Evolutionary conservation across 2,888 invertebrate genomes (phyloP).

Genomic region (Campoletis raptor): DNA sequence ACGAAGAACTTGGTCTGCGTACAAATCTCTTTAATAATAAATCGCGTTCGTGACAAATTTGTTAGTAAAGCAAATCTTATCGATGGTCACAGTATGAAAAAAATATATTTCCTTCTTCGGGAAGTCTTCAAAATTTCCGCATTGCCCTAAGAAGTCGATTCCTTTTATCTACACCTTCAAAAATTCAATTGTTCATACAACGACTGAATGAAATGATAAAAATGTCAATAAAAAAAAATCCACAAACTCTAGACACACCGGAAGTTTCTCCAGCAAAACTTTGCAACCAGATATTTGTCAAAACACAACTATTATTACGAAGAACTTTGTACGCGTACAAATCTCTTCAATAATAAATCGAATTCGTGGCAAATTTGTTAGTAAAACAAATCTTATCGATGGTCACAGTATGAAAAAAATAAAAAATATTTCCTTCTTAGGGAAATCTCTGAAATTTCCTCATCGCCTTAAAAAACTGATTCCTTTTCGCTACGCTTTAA

Average conservation of each 20-base stretch:
- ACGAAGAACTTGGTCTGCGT: conserved; percentile 31
- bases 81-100: background rate
- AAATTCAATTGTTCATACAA: background rate
- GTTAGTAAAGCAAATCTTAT: background rate
- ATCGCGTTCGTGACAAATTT: background rate
- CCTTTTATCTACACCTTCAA: background rate
- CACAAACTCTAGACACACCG: background rate
- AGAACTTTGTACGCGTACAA: conserved; percentile 32
- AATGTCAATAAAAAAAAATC: conserved; percentile 1
- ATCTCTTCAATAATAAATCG: conserved; percentile 8
- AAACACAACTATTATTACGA: conserved; percentile 39
- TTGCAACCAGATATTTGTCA: conserved; percentile 5
- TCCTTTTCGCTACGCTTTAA: background rate
- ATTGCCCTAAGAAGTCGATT: background rate
- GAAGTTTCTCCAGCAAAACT: background rate
- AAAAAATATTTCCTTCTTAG: background rate
- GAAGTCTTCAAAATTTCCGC: background rate
- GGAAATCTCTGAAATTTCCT: background rate
- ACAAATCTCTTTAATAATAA: conserved; percentile 10
- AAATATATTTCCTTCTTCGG: background rate
- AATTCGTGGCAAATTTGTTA: background rate
- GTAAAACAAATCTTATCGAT: background rate
- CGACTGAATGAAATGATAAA: background rate
- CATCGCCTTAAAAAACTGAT: background rate
- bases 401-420: background rate